These are phyloP conservation scores for Dynastes tityus DNA, from an alignment of 2,888 invertebrate species.

Conservation along the genomic window DNA sequence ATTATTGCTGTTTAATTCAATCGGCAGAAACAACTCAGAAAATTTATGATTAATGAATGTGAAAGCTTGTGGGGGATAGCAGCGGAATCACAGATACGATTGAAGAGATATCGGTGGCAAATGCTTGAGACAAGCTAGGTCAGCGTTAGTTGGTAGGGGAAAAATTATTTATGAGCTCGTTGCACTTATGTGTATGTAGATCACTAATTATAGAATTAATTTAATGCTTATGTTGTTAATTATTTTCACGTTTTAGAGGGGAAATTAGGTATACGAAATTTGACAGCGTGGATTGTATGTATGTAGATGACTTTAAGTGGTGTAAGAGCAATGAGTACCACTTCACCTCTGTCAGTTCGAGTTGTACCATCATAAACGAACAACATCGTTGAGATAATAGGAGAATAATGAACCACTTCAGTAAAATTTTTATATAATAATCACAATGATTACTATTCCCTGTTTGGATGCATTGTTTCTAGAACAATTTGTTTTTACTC, in stretches of 20 bases:
- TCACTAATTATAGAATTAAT: background rate
- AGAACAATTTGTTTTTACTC: too few relatives aligned
- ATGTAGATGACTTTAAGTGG: constrained; percentile 21
- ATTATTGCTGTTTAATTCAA: constrained; percentile 24
- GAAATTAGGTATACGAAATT: constrained; percentile 4
- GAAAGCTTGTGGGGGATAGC: background rate
- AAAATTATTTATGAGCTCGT: constrained; percentile 10
- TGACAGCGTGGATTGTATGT: background rate
- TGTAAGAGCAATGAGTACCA: constrained; percentile 13
- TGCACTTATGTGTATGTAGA: background rate
- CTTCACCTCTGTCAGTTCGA: constrained; percentile 5
- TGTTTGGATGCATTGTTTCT: too few relatives aligned
- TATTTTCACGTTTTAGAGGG: background rate
- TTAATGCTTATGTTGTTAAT: background rate
- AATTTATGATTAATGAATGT: constrained; percentile 28
- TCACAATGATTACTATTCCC: too few relatives aligned
- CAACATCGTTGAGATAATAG: background rate
- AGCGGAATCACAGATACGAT: constrained; percentile 14
- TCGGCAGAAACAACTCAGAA: constrained; percentile 22
- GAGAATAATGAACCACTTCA: background rate
- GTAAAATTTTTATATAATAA: too few relatives aligned
- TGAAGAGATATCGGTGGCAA: constrained; percentile 10
- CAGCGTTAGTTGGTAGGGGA: background rate
- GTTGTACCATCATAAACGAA: constrained; percentile 1
- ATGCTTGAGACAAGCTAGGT: constrained; percentile 16